These are phyloP conservation scores for Amniataba percoides DNA, from an alignment of 2,797 vertebrate genomes.

Conservation along the genomic window DNA sequence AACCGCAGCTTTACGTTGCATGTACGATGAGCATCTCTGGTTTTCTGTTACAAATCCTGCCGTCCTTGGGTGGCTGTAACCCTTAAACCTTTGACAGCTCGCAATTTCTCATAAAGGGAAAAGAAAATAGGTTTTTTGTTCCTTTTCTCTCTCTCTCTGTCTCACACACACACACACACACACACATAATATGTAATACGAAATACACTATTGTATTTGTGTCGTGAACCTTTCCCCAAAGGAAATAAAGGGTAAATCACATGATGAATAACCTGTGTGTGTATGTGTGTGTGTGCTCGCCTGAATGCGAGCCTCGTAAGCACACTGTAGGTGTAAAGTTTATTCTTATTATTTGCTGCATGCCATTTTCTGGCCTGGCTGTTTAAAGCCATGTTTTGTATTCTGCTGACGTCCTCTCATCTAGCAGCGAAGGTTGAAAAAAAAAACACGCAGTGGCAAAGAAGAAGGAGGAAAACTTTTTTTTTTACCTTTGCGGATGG, in stretches of 20 bases:
- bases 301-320: background rate
- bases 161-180: constrained; percentile 15
- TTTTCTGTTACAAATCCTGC: constrained; percentile 27
- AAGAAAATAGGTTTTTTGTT: constrained; percentile 51
- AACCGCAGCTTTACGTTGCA: constrained; percentile 6
- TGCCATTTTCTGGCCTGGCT: constrained; percentile 39
- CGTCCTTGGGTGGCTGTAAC: constrained; percentile 41
- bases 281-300: background rate
- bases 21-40: constrained; percentile 2
- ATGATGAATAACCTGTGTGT: constrained; percentile 50
- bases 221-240: constrained; percentile 42
- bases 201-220: constrained; percentile 34
- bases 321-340: constrained; percentile 6
- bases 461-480: constrained; percentile 9
- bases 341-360: constrained; percentile 37
- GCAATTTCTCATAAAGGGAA: constrained; percentile 52
- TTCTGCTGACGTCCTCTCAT: constrained; percentile 48
- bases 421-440: constrained; percentile 26
- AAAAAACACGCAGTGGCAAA: constrained; percentile 26
- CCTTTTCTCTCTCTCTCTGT: background rate
- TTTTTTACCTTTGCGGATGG: constrained; percentile 63
- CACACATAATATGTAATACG: background rate
- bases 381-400: constrained; percentile 50
- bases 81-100: constrained; percentile 56
- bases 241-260: constrained; percentile 57